phyloP scores from a whole-genome alignment of 53 echinoderm and acorn worm genomes.

The Luidia sarsii region DNA sequence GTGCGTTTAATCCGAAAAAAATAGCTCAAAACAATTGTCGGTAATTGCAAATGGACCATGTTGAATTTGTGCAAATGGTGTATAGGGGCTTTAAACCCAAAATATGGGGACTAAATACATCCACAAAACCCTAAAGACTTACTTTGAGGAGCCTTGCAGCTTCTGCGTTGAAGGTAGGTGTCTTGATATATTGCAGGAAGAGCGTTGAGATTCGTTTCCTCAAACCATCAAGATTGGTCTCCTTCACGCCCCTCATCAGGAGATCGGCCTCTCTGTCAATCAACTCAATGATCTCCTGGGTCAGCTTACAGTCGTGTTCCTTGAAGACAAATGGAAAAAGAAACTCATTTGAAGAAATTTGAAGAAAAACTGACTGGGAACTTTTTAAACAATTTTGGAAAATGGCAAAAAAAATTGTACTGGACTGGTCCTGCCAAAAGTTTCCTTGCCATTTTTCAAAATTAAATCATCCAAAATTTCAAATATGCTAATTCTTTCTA shows the following conservation, averaged over 20 bases:
- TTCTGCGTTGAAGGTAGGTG: slow-evolving; percentile 97
- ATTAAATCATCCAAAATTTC: no score
- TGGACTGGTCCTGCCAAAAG: neutral
- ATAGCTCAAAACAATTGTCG: no score
- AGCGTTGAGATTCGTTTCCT: slow-evolving; percentile 93
- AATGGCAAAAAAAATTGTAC: neutral
- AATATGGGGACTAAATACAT: no score
- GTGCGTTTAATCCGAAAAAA: no score
- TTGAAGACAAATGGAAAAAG: slow-evolving; percentile 15
- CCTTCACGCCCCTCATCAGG: slow-evolving; percentile 92
- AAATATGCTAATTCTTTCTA: no score
- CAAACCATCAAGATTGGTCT: slow-evolving; percentile 88
- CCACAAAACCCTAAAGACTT: no score
- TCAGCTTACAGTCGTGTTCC: slow-evolving; percentile 99
- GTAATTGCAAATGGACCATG: no score
- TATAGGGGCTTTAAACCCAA: no score
- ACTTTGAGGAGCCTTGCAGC: slow-evolving; percentile 96
- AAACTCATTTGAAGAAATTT: neutral
- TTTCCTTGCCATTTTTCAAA: neutral
- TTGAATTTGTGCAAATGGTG: no score
- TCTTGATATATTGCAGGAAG: slow-evolving; percentile 98
- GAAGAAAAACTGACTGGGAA: no score
- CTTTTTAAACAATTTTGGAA: no score
- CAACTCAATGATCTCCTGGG: slow-evolving; percentile 97
- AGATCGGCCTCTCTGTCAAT: slow-evolving; percentile 96